Evolutionary conservation across 2,797 vertebrate species (phyloP).

Genomic region (Arnoldichthys spilopterus): DNA sequence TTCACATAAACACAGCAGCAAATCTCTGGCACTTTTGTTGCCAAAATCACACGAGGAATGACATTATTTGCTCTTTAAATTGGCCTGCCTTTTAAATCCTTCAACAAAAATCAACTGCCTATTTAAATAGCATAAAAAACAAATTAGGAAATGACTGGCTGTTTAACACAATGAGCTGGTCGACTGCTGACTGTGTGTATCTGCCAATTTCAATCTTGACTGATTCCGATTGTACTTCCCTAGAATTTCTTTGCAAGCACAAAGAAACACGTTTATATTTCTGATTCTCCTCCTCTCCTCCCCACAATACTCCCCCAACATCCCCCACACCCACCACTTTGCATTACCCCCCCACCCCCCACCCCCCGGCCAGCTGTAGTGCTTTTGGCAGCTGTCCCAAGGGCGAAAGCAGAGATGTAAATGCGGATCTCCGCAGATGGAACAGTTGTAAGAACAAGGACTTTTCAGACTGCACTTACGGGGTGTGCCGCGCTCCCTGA

Average conservation of each 20-base stretch:
- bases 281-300: background rate
- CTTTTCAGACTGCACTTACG: slow-evolving; percentile 58
- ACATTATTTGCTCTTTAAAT: too few relatives aligned
- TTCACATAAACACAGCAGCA: too few relatives aligned
- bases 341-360: slow-evolving; percentile 25
- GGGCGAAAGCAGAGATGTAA: slow-evolving; percentile 61
- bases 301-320: background rate
- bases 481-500: slow-evolving; percentile 47
- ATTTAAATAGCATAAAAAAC: too few relatives aligned
- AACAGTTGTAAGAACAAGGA: slow-evolving; percentile 61
- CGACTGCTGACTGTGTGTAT: background rate
- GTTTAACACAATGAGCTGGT: too few relatives aligned
- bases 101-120: too few relatives aligned
- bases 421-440: slow-evolving; percentile 60
- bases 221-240: too few relatives aligned
- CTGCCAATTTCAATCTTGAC: too few relatives aligned
- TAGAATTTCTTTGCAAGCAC: background rate
- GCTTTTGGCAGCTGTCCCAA: slow-evolving; percentile 50
- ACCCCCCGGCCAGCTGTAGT: slow-evolving; percentile 50
- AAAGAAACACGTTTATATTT: background rate
- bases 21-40: too few relatives aligned
- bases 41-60: too few relatives aligned
- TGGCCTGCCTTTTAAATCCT: too few relatives aligned
- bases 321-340: slow-evolving; percentile 7
- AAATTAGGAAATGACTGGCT: too few relatives aligned